Conservation (phyloP, 2,113 vertebrate genomes). For the Phoenicopterus ruber region DNA sequence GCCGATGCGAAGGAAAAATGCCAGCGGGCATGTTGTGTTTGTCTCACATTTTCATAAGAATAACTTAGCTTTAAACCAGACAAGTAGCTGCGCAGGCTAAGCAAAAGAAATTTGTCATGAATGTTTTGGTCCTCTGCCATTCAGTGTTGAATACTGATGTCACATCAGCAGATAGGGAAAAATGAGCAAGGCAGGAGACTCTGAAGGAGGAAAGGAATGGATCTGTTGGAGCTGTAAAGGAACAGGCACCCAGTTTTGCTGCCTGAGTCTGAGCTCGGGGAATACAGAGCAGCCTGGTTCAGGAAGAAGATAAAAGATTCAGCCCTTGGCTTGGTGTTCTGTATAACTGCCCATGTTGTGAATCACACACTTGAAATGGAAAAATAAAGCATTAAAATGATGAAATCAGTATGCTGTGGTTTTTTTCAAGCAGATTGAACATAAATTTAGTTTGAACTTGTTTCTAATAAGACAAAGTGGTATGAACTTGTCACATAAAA, state of each 20-base stretch:
- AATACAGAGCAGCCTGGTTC: background rate
- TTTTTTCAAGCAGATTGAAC: background rate
- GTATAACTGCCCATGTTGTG: background rate
- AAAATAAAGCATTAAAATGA: background rate
- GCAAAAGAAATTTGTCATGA: background rate
- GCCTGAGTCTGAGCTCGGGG: background rate
- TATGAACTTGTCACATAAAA: background rate
- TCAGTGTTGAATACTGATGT: background rate
- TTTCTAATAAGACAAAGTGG: background rate
- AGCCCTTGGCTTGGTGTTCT: background rate
- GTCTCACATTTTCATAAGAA: background rate
- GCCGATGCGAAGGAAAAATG: background rate
- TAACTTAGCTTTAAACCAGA: background rate
- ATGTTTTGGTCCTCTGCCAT: background rate
- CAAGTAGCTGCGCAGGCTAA: background rate
- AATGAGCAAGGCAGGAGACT: background rate
- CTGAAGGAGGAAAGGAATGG: background rate
- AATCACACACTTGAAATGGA: background rate
- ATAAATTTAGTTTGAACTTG: background rate
- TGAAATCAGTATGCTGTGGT: background rate
- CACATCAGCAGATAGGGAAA: background rate
- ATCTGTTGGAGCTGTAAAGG: background rate
- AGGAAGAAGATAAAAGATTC: background rate
- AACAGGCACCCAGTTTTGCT: background rate
- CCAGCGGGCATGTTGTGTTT: background rate